phyloP scores from a whole-genome alignment of 2,888 invertebrate species.

The Drosophila setosimentum region DNA sequence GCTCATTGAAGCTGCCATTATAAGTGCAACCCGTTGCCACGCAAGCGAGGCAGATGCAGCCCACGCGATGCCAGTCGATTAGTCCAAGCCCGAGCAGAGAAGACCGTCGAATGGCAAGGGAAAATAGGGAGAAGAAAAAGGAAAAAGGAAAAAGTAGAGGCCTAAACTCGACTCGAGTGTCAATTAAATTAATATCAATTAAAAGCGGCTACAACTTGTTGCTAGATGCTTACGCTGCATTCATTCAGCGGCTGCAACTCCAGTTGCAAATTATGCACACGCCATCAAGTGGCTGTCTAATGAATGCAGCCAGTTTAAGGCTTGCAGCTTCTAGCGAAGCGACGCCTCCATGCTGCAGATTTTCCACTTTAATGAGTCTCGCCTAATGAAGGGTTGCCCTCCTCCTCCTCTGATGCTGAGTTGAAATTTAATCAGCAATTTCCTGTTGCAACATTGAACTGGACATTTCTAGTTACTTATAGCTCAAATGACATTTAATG shows the following conservation, averaged over 20 bases:
- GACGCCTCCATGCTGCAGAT: constrained; percentile 55
- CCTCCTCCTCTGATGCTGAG: constrained; percentile 17
- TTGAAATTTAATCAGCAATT: constrained; percentile 67
- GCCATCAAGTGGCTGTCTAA: constrained; percentile 69
- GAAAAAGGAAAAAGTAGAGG: constrained; percentile 28
- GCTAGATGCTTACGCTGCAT: constrained; percentile 43
- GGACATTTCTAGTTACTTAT: constrained; percentile 16
- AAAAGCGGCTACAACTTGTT: constrained; percentile 76
- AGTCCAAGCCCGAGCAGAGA: constrained; percentile 46
- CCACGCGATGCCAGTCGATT: constrained; percentile 67
- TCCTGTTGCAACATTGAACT: constrained; percentile 49
- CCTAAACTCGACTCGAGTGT: constrained; percentile 71
- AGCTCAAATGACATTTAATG: constrained; percentile 14
- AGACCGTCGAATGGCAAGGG: not conserved
- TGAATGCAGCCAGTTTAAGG: constrained; percentile 41
- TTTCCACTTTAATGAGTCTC: constrained; percentile 61
- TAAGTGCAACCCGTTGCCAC: constrained; percentile 15
- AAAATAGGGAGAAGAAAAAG: not conserved
- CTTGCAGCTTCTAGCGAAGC: constrained; percentile 27
- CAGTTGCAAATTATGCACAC: constrained; percentile 75
- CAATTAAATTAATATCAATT: constrained; percentile 81
- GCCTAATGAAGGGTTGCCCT: constrained; percentile 69
- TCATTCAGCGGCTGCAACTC: constrained; percentile 33
- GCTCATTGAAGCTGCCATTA: constrained; percentile 61
- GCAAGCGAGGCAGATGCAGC: constrained; percentile 33